Evolutionary conservation across 2,113 vertebrate genomes (phyloP), one percentile per base, ranked within the genome.

Genomic region (Syrmaticus mikado): DNA sequence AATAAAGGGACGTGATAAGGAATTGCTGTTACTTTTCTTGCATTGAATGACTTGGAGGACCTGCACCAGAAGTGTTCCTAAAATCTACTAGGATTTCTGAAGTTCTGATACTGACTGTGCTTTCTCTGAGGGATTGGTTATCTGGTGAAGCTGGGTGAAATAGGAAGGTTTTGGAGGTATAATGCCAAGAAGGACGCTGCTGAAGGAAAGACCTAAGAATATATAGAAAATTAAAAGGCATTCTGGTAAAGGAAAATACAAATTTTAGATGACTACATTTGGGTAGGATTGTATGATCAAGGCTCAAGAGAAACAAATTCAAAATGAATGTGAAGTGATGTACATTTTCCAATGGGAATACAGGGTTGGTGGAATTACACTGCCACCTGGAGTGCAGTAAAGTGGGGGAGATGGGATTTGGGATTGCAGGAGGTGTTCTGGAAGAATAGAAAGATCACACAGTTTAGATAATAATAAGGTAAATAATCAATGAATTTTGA

Each of bases 361-460:
- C 28, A 67, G 25, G 4, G 24, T 46, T 25, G 13, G 15, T 16
- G 24, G 70, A 46, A 43, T 72, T 50, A 30, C 34, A n/a, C 13
- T 38, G 67, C n/a, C 34, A 55, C 12, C 55, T 45, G 50, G 28
- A 82, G 10, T 10, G 73, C 58, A 14, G 55, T 11, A 55, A 40
- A 14, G 17, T 25, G 55, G 73, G 50, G 10, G 36, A 7, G 52
- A 5, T 57, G 5, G 19, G 62, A 25, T 10, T 62, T 75, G n/a
- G 30, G 22, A 66, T 30, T 48, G 28, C 8, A 28, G 52, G 28
- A 66, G 13, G 9, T 24, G 27, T 43, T 68, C 18, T 28, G n/a
- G 45, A 71, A 52, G n/a, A 70, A 32, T 6, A 77, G 48, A 30
- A 50, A 8, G 17, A 46, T 24, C 0, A 0, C 38, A 6, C 13